Evolutionary conservation across 2,113 vertebrate species (phyloP).

Genomic region (Gasterosteus aculeatus): DNA sequence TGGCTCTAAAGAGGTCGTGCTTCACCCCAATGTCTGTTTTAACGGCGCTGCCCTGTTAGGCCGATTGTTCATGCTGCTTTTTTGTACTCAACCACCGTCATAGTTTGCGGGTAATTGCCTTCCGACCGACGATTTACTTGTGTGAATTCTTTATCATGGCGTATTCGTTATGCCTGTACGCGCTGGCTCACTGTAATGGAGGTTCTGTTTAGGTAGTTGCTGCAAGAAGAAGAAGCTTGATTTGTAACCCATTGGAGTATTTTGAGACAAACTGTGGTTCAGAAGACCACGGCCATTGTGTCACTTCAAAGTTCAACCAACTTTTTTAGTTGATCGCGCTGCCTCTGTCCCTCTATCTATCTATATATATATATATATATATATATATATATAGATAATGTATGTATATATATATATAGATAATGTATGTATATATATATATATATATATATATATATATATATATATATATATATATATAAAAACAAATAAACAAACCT

Average conservation of each 20-base stretch:
- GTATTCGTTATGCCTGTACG: constrained; percentile 18
- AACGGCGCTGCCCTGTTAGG: constrained; percentile 36
- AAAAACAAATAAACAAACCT: too few species aligned
- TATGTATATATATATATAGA: too few species aligned
- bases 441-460: too few species aligned
- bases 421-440: too few species aligned
- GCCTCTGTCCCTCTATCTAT: too few species aligned
- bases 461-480: too few species aligned
- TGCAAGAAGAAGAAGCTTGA: constrained; percentile 24
- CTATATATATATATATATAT: too few species aligned
- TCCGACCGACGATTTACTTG: constrained; percentile 20
- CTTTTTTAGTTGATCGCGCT: constrained; percentile 49
- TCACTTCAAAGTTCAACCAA: constrained; percentile 50
- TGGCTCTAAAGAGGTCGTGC: constrained; percentile 61
- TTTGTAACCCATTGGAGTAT: constrained; percentile 52
- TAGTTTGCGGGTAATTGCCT: constrained; percentile 34
- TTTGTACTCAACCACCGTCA: constrained; percentile 19
- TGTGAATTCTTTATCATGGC: constrained; percentile 19
- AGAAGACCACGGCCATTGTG: constrained; percentile 70
- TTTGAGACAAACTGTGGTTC: constrained; percentile 47
- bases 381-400: too few species aligned
- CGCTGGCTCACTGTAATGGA: constrained; percentile 34
- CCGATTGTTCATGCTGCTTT: constrained; percentile 45
- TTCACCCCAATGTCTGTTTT: constrained; percentile 43
- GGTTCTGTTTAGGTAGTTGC: constrained; percentile 50